These are phyloP conservation scores for Martes martes DNA, from an alignment of 2,113 vertebrate genomes.

Conservation along the genomic window DNA sequence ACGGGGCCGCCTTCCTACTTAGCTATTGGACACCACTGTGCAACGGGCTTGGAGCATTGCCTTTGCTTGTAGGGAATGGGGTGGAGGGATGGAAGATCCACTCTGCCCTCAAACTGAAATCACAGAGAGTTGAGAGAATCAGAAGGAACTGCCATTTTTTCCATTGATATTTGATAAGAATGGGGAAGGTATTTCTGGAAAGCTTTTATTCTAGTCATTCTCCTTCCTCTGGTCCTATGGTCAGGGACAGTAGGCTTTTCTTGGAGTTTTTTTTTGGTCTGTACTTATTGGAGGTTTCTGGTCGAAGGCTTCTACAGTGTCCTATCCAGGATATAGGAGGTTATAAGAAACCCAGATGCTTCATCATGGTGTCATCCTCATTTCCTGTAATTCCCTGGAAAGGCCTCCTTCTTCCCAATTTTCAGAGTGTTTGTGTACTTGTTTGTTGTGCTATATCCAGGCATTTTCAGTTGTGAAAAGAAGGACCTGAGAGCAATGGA, in stretches of 20 bases:
- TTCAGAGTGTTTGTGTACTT: background rate
- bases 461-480: background rate
- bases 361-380: rapidly evolving
- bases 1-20: background rate
- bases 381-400: no score
- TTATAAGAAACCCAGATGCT: background rate
- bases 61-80: no score
- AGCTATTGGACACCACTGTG: rapidly evolving
- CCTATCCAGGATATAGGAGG: background rate
- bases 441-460: background rate
- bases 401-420: background rate
- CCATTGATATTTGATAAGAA: background rate
- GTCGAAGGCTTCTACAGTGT: background rate
- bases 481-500: background rate
- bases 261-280: background rate
- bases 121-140: rapidly evolving
- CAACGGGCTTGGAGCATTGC: background rate
- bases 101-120: rapidly evolving
- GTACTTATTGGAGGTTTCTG: no score
- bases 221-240: no score
- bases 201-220: no score
- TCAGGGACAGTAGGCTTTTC: background rate
- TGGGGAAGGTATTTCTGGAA: rapidly evolving
- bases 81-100: background rate
- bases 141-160: no score